Evolutionary conservation across 2,888 invertebrate species (phyloP), one percentile per base, ranked within the genome.

Genomic region (Aspidapion aeneum): DNA sequence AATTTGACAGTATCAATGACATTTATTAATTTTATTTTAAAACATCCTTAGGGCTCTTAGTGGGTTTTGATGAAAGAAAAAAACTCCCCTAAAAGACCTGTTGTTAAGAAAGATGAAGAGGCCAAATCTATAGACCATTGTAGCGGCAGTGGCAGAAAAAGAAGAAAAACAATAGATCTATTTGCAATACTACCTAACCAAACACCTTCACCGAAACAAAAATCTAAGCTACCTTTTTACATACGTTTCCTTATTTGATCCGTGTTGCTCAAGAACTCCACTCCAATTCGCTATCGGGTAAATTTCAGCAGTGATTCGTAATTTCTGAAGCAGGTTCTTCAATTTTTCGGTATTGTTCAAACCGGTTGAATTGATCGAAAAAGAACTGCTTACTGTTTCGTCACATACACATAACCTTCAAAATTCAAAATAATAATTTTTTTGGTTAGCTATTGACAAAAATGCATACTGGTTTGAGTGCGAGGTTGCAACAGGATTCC

Each of bases 251-350:
- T 73, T 69, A 57, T 74, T 71, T 20, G 66, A 64, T 17, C 73
- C 72, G 58, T 76, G 77, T 12, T 72, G 68, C 66, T 75, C 77
- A 18, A 75, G 73, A 5, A 78, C 74, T 57, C 73, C 72, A 61
- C 66, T 74, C 79, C 79, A 79, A n/a, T 74, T 75, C 74, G 79
- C 79, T 64, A 89, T 87, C 68, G 86, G 87, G 64, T 88, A 85
- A 57, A 94, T 91, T 51, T 91, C 87, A 0, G 96, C 97, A 61
- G 88, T 88, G 68, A 98, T 98, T 67, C 98, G 83, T 18, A 98
- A 81, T 76, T 92, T 84, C 69, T 92, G 90, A 60, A 98, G 84
- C 65, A 96, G 85, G 65, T 88, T 85, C 17, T 87, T 85, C 54
- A 93, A 81, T 71, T 82, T 84, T 60, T 80, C 78, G 1, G 71